phyloP scores from a whole-genome alignment of 2,888 invertebrate genomes.

The Tetragonisca angustula region DNA sequence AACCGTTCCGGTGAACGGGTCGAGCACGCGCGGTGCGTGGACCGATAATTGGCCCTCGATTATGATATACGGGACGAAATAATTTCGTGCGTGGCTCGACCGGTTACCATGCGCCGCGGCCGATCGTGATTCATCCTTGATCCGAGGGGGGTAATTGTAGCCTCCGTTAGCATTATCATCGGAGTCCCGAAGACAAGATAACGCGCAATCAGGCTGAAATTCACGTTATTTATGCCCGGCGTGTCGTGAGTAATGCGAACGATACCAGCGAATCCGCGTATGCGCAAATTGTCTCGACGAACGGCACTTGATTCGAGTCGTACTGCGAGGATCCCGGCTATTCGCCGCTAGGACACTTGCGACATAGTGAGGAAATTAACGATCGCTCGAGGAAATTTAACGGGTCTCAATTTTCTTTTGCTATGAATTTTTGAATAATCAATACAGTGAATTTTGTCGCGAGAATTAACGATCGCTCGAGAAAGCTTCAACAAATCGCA shows the following conservation, averaged over 20 bases:
- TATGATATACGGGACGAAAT: slow-evolving; percentile 68
- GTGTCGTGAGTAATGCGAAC: slow-evolving; percentile 34
- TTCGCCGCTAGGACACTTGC: slow-evolving; percentile 15
- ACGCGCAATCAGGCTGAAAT: slow-evolving; percentile 31
- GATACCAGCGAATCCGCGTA: slow-evolving; percentile 2
- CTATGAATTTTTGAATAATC: too few species aligned
- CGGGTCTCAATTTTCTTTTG: too few species aligned
- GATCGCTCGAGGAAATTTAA: too few species aligned
- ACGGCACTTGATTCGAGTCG: slow-evolving; percentile 43
- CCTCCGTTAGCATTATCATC: slow-evolving; percentile 47
- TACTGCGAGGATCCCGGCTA: slow-evolving; percentile 33
- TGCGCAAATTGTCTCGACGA: slow-evolving; percentile 42
- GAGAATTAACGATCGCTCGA: neutral
- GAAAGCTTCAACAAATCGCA: too few species aligned
- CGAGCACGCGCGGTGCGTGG: slow-evolving; percentile 44
- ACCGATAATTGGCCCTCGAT: slow-evolving; percentile 70
- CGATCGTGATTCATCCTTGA: slow-evolving; percentile 63
- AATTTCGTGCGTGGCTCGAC: slow-evolving; percentile 62
- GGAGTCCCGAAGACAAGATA: slow-evolving; percentile 39
- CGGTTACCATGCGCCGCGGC: slow-evolving; percentile 34
- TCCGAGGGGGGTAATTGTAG: slow-evolving; percentile 53
- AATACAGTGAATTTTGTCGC: neutral
- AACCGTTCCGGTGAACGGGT: slow-evolving; percentile 66
- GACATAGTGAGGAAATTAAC: too few species aligned
- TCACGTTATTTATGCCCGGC: slow-evolving; percentile 48